Base-by-base conservation (phyloP, 2,797 vertebrate species). In the Ambastaia sidthimunki region DNA sequence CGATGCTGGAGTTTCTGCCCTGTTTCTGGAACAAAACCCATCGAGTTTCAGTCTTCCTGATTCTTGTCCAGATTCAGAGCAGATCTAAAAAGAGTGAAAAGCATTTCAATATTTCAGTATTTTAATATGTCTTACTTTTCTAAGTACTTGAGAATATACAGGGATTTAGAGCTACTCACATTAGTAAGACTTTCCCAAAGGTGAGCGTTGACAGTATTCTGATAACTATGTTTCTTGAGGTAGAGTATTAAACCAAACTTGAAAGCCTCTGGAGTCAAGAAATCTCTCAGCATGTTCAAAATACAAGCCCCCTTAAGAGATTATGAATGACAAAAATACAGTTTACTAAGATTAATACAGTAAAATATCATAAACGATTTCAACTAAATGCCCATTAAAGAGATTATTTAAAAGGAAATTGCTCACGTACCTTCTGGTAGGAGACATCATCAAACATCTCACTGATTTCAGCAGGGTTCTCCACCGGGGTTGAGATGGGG, bases 371-470 rank as follows among this genome's bases (percentile, higher is more conserved):
- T 60, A 21, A 21, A 70, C 59, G 6, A 15, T 13, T 47, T 34
- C 10, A 31, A 15, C 18, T 31, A 71, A 10, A 19, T 41, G 23
- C 12, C n/a, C 52, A 23, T n/a, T 3, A 11, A 12, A 1, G 16
- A 63, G 2, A 34, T 16, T n/a, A 41, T n/a, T 7, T 52, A 52
- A 16, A 11, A 18, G 16, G 16, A 52, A 3, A 63, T 13, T 23
- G 69, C 3, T 62, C 23, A 2, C 59, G 16, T 90, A 95, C 94
- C 94, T 95, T 95, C 0, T 90, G 87, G 77, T 95, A 95, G 28
- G 95, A 96, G 67, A 96, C 92, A 0, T 90, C 73, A 83, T 95
- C 94, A 90, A 96, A 95, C 92, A 95, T 94, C 86, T 95, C 94
- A 71, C 65, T 83, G 86, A 95, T 95, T 76, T 95, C 87, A 74